These are phyloP conservation scores for Phycodurus eques DNA, from an alignment of 2,113 vertebrate genomes.

Conservation along the genomic window DNA sequence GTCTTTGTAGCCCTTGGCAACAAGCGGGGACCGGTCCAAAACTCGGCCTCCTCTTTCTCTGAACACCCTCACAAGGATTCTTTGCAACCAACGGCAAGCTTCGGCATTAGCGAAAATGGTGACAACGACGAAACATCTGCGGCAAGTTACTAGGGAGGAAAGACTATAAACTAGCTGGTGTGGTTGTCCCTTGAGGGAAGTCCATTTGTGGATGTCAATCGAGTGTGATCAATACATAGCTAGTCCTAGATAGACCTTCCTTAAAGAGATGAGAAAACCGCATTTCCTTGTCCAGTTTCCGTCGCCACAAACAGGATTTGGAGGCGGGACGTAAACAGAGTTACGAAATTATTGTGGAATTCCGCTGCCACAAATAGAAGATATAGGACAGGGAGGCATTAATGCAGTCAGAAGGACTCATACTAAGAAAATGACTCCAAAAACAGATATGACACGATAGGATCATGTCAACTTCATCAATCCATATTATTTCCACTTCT, in stretches of 20 bases:
- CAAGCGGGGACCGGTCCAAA: slow-evolving; percentile 48
- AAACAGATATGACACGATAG: too few species aligned
- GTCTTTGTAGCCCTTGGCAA: slow-evolving; percentile 50
- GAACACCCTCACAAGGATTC: slow-evolving; percentile 51
- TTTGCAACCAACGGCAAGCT: slow-evolving; percentile 45
- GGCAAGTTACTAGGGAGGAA: slow-evolving; percentile 14
- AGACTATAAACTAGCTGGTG: neutral
- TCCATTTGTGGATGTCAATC: slow-evolving; percentile 26
- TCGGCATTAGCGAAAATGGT: slow-evolving; percentile 27
- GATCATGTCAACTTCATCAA: too few species aligned
- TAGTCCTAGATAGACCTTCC: neutral
- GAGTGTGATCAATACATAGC: slow-evolving; percentile 24
- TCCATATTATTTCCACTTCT: too few species aligned
- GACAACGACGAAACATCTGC: slow-evolving; percentile 53
- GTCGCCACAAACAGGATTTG: neutral
- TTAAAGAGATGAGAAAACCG: neutral
- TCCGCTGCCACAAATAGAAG: too few species aligned
- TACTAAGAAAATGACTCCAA: too few species aligned
- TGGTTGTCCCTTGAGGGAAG: slow-evolving; percentile 14
- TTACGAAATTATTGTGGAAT: neutral
- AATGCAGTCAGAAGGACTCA: too few species aligned
- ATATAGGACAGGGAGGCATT: too few species aligned
- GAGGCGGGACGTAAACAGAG: neutral
- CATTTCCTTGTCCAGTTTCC: neutral
- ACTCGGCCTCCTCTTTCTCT: slow-evolving; percentile 36